These are phyloP conservation scores for Zoanthus sociatus DNA, from an alignment of 92 coral and sea anemone species.

Conservation along the genomic window DNA sequence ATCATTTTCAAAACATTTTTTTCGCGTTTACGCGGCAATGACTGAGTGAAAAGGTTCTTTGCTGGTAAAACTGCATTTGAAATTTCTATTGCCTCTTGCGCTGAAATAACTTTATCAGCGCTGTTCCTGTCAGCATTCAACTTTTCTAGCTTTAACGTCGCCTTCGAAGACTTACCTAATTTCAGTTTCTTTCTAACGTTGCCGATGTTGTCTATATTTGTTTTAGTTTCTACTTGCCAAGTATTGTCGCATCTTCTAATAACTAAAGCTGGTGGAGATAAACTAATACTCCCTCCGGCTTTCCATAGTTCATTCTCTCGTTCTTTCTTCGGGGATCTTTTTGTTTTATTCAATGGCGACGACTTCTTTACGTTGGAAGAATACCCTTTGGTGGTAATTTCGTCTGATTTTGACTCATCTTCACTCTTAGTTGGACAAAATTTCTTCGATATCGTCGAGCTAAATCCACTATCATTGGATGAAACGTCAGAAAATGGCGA, in stretches of 20 bases:
- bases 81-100: constrained; percentile 30
- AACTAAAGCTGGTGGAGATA: constrained; percentile 87
- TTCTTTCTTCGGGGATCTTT: constrained; percentile 63
- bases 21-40: constrained; percentile 18
- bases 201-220: constrained; percentile 36
- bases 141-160: constrained; percentile 1
- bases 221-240: constrained; percentile 85
- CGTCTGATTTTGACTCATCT: constrained; percentile 50
- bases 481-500: constrained; percentile 81
- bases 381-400: not conserved
- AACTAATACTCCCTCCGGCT: constrained; percentile 39
- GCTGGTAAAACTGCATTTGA: constrained; percentile 39
- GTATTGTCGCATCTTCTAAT: constrained; percentile 81
- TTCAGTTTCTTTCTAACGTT: constrained; percentile 53
- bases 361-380: constrained; percentile 28
- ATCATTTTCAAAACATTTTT: constrained; percentile 23
- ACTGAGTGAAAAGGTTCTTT: not conserved
- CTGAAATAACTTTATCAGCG: constrained; percentile 28
- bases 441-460: constrained; percentile 65
- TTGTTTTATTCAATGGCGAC: constrained; percentile 53
- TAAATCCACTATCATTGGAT: constrained; percentile 88
- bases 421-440: constrained; percentile 21
- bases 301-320: constrained; percentile 5
- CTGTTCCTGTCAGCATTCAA: not conserved
- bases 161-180: constrained; percentile 26